A percentile compares a stretch with the other conserved stretches of the same genome.
phyloP scores from a whole-genome alignment of 2,797 vertebrate species.

The Helarctos malayanus region DNA sequence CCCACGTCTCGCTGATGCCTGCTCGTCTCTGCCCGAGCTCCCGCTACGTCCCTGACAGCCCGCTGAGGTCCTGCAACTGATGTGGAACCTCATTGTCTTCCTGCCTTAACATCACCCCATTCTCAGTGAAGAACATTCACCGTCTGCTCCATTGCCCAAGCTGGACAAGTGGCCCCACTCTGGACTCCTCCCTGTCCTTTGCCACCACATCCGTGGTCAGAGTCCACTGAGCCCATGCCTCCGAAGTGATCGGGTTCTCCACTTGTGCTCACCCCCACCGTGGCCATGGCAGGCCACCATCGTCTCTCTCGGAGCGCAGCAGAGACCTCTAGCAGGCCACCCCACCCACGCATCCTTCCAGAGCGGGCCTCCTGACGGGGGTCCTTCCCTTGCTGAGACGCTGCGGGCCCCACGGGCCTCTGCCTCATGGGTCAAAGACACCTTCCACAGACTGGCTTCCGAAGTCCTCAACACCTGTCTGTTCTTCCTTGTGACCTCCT shows the following conservation, averaged over 20 bases:
- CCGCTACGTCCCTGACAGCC: background rate
- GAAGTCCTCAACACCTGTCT: background rate
- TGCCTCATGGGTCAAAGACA: background rate
- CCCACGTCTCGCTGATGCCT: rapidly evolving
- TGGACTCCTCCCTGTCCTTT: background rate
- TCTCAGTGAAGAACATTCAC: background rate
- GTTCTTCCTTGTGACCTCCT: background rate
- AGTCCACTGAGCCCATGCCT: background rate
- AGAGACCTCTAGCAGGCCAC: background rate
- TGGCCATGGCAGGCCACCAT: background rate
- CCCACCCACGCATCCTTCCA: background rate
- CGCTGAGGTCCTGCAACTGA: rapidly evolving
- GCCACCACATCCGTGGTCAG: rapidly evolving
- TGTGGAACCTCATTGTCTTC: background rate
- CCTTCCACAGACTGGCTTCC: background rate
- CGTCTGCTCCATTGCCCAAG: background rate
- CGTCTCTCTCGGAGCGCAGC: background rate
- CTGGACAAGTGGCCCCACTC: rapidly evolving
- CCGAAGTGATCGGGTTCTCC: rapidly evolving
- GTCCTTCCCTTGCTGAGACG: background rate
- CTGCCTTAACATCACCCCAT: background rate
- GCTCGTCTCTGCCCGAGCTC: background rate
- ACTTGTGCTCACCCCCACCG: rapidly evolving
- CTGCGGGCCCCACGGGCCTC: no score
- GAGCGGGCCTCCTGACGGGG: background rate